A percentile compares a stretch with the other conserved stretches of the same genome.
Evolutionary conservation across 2,113 vertebrate genomes (phyloP).

Genomic region (Pelecanus crispus): DNA sequence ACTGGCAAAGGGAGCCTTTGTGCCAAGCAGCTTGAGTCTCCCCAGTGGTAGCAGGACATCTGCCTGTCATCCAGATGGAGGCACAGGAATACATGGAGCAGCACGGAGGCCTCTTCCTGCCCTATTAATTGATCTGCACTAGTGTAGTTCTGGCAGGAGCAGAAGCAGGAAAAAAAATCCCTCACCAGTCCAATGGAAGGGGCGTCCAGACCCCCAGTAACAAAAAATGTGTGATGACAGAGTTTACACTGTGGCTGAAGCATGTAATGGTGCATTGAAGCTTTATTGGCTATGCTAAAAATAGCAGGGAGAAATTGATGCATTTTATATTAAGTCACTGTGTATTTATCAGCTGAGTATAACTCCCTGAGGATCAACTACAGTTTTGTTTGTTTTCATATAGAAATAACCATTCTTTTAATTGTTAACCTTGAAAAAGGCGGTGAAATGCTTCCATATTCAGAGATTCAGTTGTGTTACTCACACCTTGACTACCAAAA

Average conservation of each 20-base stretch:
- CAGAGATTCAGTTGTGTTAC: not conserved
- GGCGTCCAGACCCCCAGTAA: not conserved
- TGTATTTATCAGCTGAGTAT: not conserved
- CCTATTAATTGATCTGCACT: not conserved
- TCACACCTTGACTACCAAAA: not conserved
- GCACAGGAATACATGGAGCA: not conserved
- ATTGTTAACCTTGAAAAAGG: not conserved
- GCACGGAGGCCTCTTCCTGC: not conserved
- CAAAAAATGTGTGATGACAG: not conserved
- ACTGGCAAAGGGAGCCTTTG: not conserved
- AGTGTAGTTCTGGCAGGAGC: not conserved
- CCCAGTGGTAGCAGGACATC: fast-evolving
- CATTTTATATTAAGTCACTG: not conserved
- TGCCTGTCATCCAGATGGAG: not conserved
- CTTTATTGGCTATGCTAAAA: not conserved
- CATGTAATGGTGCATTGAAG: not conserved
- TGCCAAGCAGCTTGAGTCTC: not conserved
- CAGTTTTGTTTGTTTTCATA: not conserved
- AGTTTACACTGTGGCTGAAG: not conserved
- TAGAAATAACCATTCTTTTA: not conserved
- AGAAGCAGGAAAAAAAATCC: not conserved
- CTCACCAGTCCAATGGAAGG: not conserved
- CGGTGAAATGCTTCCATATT: not conserved
- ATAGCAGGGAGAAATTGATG: not conserved
- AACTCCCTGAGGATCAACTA: not conserved